A percentile compares a stretch with the other conserved stretches of the same genome.
phyloP scores from a whole-genome alignment of 2,113 vertebrate species.

The Podocnemis expansa region DNA sequence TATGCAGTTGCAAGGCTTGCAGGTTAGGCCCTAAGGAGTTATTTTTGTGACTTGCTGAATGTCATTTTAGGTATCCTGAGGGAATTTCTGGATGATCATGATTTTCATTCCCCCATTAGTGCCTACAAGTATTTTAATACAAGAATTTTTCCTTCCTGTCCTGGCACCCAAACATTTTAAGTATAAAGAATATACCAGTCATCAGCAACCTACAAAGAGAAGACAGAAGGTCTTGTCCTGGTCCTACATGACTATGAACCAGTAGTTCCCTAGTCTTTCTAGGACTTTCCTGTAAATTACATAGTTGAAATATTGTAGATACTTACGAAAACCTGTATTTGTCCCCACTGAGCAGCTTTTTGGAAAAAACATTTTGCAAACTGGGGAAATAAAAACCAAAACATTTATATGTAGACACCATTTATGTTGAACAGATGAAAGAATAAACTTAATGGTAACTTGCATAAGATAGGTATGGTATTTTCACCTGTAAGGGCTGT shows the following conservation, averaged over 20 bases:
- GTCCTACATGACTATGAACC: not conserved
- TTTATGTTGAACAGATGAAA: not conserved
- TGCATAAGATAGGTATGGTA: rapidly evolving
- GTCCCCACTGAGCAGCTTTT: constrained; percentile 95
- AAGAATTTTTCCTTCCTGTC: not conserved
- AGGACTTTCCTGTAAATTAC: not conserved
- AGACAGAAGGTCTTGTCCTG: not conserved
- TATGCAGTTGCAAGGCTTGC: not conserved
- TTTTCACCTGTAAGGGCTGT: not conserved
- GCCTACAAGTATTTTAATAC: not conserved
- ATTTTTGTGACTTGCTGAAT: not conserved
- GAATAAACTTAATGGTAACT: not conserved
- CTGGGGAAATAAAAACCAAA: constrained; percentile 69
- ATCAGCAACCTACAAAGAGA: not conserved
- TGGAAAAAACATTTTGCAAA: constrained; percentile 97
- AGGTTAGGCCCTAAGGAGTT: not conserved
- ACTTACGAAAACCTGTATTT: constrained; percentile 96
- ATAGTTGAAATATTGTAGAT: not conserved
- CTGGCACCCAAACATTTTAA: not conserved
- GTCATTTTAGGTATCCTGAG: not conserved
- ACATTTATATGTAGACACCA: not conserved
- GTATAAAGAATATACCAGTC: not conserved
- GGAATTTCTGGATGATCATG: not conserved
- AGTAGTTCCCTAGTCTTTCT: rapidly evolving
- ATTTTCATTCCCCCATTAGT: not conserved